These are phyloP conservation scores for Synanthedon formicaeformis DNA, from an alignment of 2,888 invertebrate species.

Conservation along the genomic window DNA sequence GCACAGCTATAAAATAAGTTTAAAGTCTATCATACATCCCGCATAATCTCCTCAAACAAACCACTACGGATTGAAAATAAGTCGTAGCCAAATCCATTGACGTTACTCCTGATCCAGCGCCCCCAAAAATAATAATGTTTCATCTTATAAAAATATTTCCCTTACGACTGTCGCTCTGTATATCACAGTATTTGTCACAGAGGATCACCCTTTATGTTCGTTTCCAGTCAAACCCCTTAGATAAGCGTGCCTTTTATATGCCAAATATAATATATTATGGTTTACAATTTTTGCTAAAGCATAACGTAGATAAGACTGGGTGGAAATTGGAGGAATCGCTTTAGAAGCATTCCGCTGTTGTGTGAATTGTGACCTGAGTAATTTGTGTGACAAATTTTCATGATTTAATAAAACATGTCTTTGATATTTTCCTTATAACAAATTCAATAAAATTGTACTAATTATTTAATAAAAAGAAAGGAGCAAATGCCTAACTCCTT, in stretches of 20 bases:
- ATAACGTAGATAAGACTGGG: slow-evolving; percentile 32
- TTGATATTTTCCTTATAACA: too few relatives aligned
- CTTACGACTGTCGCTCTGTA: slow-evolving; percentile 68
- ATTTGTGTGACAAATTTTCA: too few relatives aligned
- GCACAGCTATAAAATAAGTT: neutral
- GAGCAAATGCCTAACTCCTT: too few relatives aligned
- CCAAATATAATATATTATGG: slow-evolving; percentile 72
- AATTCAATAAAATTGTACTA: too few relatives aligned
- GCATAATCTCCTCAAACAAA: slow-evolving; percentile 13
- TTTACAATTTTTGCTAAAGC: slow-evolving; percentile 53
- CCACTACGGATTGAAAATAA: slow-evolving; percentile 15
- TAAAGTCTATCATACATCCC: neutral
- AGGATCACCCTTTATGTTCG: slow-evolving; percentile 72
- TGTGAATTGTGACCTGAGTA: too few relatives aligned
- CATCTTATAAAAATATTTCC: slow-evolving; percentile 71
- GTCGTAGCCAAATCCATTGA: slow-evolving; percentile 51
- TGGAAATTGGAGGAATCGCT: too few relatives aligned
- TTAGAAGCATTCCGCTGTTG: too few relatives aligned
- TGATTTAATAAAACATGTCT: too few relatives aligned
- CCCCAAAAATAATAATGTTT: slow-evolving; percentile 71
- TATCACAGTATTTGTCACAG: slow-evolving; percentile 71
- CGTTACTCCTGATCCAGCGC: slow-evolving; percentile 58
- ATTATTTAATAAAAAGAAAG: too few relatives aligned
- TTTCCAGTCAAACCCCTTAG: slow-evolving; percentile 72
- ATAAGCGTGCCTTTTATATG: slow-evolving; percentile 72